Percentiles rank a stretch among this genome's conserved stretches.
Conservation (phyloP, 1,140 invertebrate species). For the Ceratosolen solmsi region DNA sequence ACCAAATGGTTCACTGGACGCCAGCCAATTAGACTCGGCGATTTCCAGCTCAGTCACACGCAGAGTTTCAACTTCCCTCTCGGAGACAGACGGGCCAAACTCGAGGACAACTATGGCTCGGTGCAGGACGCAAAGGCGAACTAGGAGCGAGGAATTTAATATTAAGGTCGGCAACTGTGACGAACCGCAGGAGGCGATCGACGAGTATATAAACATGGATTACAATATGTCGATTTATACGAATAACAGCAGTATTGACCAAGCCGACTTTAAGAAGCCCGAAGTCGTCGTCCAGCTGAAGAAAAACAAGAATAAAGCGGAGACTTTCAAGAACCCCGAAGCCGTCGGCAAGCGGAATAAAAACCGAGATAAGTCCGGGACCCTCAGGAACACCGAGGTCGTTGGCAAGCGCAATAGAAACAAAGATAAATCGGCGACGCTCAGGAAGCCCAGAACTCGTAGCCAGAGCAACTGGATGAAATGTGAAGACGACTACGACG, state of each 20-base stretch:
- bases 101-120: background rate
- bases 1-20: constrained; percentile 55
- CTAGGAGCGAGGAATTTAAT: constrained; percentile 49
- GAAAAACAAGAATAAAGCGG: constrained; percentile 31
- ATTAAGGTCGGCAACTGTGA: constrained; percentile 9
- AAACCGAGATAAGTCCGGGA: constrained; percentile 7
- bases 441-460: constrained; percentile 43
- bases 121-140: constrained; percentile 45
- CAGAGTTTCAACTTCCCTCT: constrained; percentile 44
- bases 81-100: constrained; percentile 39
- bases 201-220: constrained; percentile 45
- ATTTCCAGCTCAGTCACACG: constrained; percentile 70
- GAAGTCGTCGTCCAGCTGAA: constrained; percentile 36
- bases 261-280: constrained; percentile 56
- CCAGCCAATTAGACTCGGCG: constrained; percentile 68
- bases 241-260: constrained; percentile 41
- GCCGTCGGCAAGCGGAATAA: constrained; percentile 22
- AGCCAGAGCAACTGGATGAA: constrained; percentile 39
- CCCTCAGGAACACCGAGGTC: too few relatives aligned
- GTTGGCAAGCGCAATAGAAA: background rate
- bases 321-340: too few relatives aligned
- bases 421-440: constrained; percentile 16
- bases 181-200: constrained; percentile 29
- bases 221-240: constrained; percentile 17
- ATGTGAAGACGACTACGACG: constrained; percentile 58